Conservation (phyloP, 2,797 vertebrate genomes). For the Liasis olivaceus region DNA sequence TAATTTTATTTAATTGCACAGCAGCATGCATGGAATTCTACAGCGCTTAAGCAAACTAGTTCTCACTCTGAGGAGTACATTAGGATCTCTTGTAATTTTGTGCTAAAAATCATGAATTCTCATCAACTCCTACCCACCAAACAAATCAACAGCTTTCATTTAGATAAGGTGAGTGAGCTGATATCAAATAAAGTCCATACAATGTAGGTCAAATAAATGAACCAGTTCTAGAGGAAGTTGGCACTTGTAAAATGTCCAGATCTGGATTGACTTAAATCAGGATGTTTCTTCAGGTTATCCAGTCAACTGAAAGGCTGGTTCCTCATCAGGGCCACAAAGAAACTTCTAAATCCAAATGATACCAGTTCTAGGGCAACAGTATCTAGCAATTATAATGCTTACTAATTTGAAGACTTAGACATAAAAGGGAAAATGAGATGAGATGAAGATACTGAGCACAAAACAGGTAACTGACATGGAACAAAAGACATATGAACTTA, state of each 20-base stretch:
- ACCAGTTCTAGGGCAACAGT: not conserved
- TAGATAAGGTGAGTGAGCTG: not conserved
- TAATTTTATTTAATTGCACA: not conserved
- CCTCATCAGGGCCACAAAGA: not conserved
- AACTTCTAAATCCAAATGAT: not conserved
- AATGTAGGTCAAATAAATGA: not conserved
- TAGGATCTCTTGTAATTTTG: not conserved
- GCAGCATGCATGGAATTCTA: not conserved
- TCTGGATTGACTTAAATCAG: not conserved
- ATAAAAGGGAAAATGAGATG: no score
- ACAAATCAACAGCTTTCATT: not conserved
- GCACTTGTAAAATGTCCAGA: not conserved
- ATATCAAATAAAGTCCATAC: not conserved
- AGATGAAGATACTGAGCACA: no score
- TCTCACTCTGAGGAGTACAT: not conserved
- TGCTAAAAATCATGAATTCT: not conserved
- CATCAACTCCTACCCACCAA: not conserved
- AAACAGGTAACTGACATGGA: no score
- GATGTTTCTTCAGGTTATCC: not conserved
- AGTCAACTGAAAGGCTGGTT: not conserved
- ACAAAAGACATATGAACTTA: no score
- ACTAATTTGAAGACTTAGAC: not conserved
- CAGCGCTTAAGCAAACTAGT: not conserved
- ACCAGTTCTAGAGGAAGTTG: not conserved
- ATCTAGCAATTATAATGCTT: not conserved